phyloP scores from a whole-genome alignment of 2,113 vertebrate genomes.

The Cyprinodon tularosa region DNA sequence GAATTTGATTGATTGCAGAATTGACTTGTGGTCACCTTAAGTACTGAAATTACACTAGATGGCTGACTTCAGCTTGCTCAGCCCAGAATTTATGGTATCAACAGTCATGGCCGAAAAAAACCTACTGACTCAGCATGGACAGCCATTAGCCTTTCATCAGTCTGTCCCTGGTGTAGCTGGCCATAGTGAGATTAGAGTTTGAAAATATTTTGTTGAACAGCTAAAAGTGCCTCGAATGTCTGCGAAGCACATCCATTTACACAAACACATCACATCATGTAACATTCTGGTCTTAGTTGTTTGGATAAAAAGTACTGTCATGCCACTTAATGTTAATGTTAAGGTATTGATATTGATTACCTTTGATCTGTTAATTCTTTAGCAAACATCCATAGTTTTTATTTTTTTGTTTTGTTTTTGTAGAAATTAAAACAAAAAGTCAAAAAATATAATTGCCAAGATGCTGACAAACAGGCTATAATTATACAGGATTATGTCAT shows the following conservation, averaged over 20 bases:
- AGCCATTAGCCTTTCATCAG: conserved; percentile 25
- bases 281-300: neutral
- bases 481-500: conserved; percentile 26
- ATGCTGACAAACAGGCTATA: conserved; percentile 8
- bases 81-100: conserved; percentile 29
- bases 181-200: conserved; percentile 23
- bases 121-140: conserved; percentile 18
- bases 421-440: neutral
- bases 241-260: neutral
- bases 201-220: neutral
- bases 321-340: neutral
- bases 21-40: conserved; percentile 39
- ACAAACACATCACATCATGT: neutral
- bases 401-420: neutral
- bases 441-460: conserved; percentile 2
- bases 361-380: neutral
- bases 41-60: conserved; percentile 37
- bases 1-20: conserved; percentile 37
- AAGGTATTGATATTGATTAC: neutral
- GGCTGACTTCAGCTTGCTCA: conserved; percentile 42
- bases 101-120: conserved; percentile 8
- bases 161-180: conserved; percentile 15
- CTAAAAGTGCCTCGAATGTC: neutral
- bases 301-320: neutral
- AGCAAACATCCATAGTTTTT: neutral